phyloP scores from a whole-genome alignment of 2,888 invertebrate genomes.

The Sisyra nigra region DNA sequence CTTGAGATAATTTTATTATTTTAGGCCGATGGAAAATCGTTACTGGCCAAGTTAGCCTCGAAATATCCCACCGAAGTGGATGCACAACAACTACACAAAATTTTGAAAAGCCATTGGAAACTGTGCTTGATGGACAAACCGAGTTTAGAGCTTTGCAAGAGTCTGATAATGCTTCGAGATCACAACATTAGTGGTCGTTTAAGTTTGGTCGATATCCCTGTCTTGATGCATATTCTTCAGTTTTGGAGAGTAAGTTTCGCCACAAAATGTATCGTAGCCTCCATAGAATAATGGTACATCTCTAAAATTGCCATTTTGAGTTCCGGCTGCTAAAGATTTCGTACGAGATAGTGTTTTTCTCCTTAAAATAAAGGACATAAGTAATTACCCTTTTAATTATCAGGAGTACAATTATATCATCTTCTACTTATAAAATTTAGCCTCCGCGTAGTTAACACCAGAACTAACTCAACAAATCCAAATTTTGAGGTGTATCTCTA shows the following conservation, averaged over 20 bases:
- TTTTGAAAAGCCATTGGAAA: constrained; percentile 40
- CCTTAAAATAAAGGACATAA: too few species aligned
- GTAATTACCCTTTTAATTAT: too few species aligned
- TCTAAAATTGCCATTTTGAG: too few species aligned
- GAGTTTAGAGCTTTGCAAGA: constrained; percentile 46
- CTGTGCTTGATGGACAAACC: constrained; percentile 39
- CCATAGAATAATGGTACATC: too few species aligned
- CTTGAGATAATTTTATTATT: constrained; percentile 7
- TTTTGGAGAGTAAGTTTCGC: constrained; percentile 39
- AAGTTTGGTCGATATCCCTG: constrained; percentile 39
- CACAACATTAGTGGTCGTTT: constrained; percentile 45
- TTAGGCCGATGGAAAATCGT: constrained; percentile 34
- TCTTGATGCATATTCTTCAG: constrained; percentile 44
- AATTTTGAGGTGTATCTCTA: too few species aligned
- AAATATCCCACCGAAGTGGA: constrained; percentile 45
- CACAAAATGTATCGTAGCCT: too few species aligned
- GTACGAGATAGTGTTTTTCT: too few species aligned
- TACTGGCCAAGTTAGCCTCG: constrained; percentile 30
- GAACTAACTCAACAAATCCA: too few species aligned
- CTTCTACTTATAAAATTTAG: too few species aligned
- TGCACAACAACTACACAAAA: constrained; percentile 40
- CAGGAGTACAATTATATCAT: too few species aligned
- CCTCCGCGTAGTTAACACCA: too few species aligned
- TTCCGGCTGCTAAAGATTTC: too few species aligned
- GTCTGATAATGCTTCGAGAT: constrained; percentile 51